Conservation (phyloP, 1,140 invertebrate species). For the Bactericera cockerelli region DNA sequence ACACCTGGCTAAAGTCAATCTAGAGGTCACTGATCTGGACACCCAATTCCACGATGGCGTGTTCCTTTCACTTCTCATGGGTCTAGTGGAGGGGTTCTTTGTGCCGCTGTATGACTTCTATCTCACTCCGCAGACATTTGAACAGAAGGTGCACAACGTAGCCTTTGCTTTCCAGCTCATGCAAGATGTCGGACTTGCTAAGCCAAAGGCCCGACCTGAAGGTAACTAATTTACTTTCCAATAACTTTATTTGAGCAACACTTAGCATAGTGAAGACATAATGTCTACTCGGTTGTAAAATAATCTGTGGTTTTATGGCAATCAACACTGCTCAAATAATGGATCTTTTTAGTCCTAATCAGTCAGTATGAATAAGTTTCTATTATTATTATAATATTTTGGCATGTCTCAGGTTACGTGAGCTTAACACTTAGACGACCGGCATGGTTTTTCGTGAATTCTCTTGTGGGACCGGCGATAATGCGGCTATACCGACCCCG, state of each 20-base stretch:
- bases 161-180: conserved; percentile 93
- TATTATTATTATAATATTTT: no score
- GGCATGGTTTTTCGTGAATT: no score
- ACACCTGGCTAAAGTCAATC: conserved; percentile 89
- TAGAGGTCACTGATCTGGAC: conserved; percentile 86
- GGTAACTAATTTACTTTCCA: conserved; percentile 37
- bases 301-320: no score
- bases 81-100: conserved; percentile 93
- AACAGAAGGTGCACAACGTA: conserved; percentile 94
- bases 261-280: not conserved
- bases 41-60: conserved; percentile 96
- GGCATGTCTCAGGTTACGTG: no score
- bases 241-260: conserved; percentile 14
- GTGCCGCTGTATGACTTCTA: conserved; percentile 92
- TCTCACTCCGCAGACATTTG: conserved; percentile 73
- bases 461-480: no score
- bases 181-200: conserved; percentile 91
- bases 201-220: conserved; percentile 90
- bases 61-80: conserved; percentile 86
- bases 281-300: no score
- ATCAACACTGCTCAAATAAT: no score
- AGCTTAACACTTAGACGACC: no score
- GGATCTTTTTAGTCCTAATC: no score
- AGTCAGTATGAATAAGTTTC: no score
- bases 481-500: no score